Conservation (phyloP, 2,113 vertebrate genomes). For the Xyliphius kryptos region DNA sequence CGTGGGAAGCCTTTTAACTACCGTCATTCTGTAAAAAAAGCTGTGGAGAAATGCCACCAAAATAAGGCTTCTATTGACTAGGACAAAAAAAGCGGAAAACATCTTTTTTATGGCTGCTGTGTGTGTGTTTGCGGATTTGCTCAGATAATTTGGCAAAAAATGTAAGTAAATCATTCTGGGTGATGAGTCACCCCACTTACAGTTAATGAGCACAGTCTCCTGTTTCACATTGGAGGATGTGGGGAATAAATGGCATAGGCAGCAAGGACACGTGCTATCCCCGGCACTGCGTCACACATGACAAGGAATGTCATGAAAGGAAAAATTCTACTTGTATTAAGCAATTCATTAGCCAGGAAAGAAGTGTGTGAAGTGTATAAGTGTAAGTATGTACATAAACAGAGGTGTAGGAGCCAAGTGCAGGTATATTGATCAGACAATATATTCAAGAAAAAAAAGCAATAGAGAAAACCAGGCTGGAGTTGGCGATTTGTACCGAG, state of each 20-base stretch:
- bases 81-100: slow-evolving; percentile 14
- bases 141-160: slow-evolving; percentile 37
- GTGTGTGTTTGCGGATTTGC: slow-evolving; percentile 23
- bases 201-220: too few relatives aligned
- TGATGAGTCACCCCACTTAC: background rate
- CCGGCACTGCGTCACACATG: too few relatives aligned
- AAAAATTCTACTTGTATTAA: slow-evolving; percentile 40
- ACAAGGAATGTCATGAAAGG: too few relatives aligned
- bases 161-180: slow-evolving; percentile 33
- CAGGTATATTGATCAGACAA: too few relatives aligned
- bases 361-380: slow-evolving; percentile 3
- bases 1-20: slow-evolving; percentile 40
- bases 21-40: slow-evolving; percentile 20
- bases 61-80: slow-evolving; percentile 24
- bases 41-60: slow-evolving; percentile 23
- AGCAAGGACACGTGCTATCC: too few relatives aligned
- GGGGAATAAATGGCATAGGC: too few relatives aligned
- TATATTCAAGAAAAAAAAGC: too few relatives aligned
- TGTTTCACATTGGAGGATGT: too few relatives aligned
- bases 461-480: too few relatives aligned
- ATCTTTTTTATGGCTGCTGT: slow-evolving; percentile 5
- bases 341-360: slow-evolving; percentile 26
- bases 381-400: too few relatives aligned
- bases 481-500: too few relatives aligned
- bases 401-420: too few relatives aligned